Base-by-base conservation (phyloP, 92 coral and sea anemone species). In the Virgularia gustaviana region DNA sequence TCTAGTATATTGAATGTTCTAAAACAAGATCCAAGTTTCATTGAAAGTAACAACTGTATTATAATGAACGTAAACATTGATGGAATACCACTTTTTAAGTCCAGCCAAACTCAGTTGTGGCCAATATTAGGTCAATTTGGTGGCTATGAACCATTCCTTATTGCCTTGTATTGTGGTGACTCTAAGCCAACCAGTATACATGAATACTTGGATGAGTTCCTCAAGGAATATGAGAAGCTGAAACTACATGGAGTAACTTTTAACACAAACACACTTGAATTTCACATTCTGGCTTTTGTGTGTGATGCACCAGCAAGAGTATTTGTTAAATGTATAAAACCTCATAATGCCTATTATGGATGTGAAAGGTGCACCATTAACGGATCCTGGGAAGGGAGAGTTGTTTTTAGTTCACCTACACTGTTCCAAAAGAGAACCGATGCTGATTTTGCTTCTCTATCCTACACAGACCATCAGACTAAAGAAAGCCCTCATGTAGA, bases 231-330 rank as follows among this genome's bases (percentile, higher is more conserved):
- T 57, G 37, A 57, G 11, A 31, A 27, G n/a, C 16, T 57, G 39
- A 27, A 57, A 31, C 0, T 6, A 18, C 3, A 31, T 57, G 37
- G 64, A 29, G n/a, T 57, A 5, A 18, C 16, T 24, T 57, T 2
- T 57, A 24, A 57, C 9, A 8, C 22, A 29, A 27, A 20, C 16
- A 29, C 22, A 9, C 34, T 25, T 11, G 16, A 2, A 27, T 18
- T 57, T 25, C 6, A 31, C 12, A 20, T 57, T 18, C 22, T 30
- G 7, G 30, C 37, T 13, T 57, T 57, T 57, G 30, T 22, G 5
- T 57, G 64, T 15, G 64, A 57, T 57, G 64, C 64, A 18, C 64
- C 64, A 18, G 7, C 64, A 4, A 36, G 64, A 2, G 9, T 36
- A 30, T 57, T 57, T 25, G 13, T 57, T 19, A 57, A 57, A 41